Evolutionary conservation across 30 jellyfish, hydroid and myxozoan genomes (phyloP).

Genomic region (Chrysaora quinquecirrha): DNA sequence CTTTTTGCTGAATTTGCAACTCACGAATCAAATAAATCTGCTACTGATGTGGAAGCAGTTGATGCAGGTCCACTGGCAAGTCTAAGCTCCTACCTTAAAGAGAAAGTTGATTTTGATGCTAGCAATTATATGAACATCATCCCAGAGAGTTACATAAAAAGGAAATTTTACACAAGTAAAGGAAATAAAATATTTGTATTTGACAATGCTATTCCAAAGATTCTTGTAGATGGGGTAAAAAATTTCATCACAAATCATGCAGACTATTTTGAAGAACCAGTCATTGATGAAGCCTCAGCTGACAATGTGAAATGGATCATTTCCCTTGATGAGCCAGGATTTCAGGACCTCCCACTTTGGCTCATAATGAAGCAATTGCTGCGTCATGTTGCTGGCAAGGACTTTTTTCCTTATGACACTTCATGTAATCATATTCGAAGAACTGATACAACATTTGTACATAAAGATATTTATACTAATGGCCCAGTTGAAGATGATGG

Average conservation of each 20-base stretch:
- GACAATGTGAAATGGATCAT: conserved; percentile 75
- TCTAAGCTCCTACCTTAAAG: neutral
- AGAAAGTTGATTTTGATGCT: neutral
- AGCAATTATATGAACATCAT: neutral
- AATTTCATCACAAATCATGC: conserved; percentile 48
- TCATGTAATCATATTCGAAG: conserved; percentile 75
- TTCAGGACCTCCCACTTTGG: conserved; percentile 57
- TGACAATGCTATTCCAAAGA: conserved; percentile 53
- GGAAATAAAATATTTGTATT: conserved; percentile 32
- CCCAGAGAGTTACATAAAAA: conserved; percentile 24
- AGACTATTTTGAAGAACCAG: conserved; percentile 54
- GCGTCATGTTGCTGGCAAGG: conserved; percentile 42
- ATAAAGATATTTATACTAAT: conserved; percentile 52
- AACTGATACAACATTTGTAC: conserved; percentile 50
- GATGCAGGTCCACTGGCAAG: neutral
- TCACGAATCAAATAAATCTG: neutral
- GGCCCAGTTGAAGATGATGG: conserved; percentile 29
- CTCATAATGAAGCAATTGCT: conserved; percentile 27
- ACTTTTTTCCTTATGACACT: conserved; percentile 52
- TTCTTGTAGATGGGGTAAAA: conserved; percentile 19
- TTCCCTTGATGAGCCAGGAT: conserved; percentile 68
- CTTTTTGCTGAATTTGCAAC: conserved; percentile 48
- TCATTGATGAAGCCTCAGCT: conserved; percentile 30
- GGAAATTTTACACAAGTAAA: conserved; percentile 29
- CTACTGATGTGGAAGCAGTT: neutral